Conservation (phyloP, 1,140 invertebrate species). For the Penaeus japonicus region DNA sequence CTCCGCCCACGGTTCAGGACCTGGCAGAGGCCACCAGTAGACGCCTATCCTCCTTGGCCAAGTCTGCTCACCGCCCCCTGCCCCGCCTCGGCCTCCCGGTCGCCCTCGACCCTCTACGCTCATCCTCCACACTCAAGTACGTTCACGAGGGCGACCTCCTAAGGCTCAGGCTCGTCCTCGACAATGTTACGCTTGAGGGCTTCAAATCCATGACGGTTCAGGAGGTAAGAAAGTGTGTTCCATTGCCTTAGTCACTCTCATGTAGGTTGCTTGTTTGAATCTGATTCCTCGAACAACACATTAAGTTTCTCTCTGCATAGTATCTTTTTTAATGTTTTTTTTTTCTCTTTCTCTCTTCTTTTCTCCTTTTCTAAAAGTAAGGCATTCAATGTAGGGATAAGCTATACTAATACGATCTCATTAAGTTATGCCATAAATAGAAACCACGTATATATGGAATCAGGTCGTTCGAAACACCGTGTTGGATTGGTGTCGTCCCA, state of each 20-base stretch:
- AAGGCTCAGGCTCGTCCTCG: conserved; percentile 31
- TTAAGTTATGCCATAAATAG: too few relatives aligned
- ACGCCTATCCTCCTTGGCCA: background rate
- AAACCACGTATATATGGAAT: too few relatives aligned
- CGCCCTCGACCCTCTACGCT: conserved; percentile 24
- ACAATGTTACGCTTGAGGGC: conserved; percentile 41
- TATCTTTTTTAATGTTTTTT: too few relatives aligned
- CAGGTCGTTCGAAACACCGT: too few relatives aligned
- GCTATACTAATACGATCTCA: too few relatives aligned
- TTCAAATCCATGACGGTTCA: conserved; percentile 38
- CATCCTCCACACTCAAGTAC: conserved; percentile 32
- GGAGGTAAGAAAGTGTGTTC: background rate
- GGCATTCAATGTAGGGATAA: too few relatives aligned
- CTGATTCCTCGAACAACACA: too few relatives aligned
- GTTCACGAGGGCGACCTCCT: conserved; percentile 46
- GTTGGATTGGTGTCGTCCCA: background rate
- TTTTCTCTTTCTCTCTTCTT: too few relatives aligned
- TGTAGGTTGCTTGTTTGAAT: too few relatives aligned
- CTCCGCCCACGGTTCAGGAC: background rate
- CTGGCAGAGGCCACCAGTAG: background rate
- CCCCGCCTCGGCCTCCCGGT: conserved; percentile 1
- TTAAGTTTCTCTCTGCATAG: too few relatives aligned
- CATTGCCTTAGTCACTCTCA: too few relatives aligned
- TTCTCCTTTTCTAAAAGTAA: too few relatives aligned
- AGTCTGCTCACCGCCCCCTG: background rate